These are phyloP conservation scores for Rhinoderma darwinii DNA, from an alignment of 2,113 vertebrate genomes.

Conservation along the genomic window DNA sequence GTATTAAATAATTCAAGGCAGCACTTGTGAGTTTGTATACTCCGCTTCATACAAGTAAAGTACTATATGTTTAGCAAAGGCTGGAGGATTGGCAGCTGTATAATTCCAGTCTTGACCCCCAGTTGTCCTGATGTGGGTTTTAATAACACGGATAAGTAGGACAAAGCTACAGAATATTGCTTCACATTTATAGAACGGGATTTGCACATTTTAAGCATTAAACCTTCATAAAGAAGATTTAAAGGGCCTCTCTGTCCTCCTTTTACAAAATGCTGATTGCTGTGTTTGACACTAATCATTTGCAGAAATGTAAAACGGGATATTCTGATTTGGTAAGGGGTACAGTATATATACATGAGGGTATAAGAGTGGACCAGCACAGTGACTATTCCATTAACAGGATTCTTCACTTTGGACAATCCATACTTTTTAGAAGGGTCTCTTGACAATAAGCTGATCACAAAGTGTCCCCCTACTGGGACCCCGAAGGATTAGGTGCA, in stretches of 20 bases:
- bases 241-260: not conserved
- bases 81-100: not conserved
- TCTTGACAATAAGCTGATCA: no score
- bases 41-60: not conserved
- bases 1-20: slow-evolving; percentile 39
- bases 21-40: slow-evolving; percentile 10
- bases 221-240: not conserved
- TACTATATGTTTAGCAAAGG: not conserved
- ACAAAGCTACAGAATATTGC: slow-evolving; percentile 2
- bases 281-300: not conserved
- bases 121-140: not conserved
- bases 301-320: not conserved
- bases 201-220: not conserved
- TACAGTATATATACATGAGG: no score
- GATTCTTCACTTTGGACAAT: no score
- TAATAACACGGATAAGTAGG: slow-evolving; percentile 19
- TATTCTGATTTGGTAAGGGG: not conserved
- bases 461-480: no score
- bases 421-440: no score
- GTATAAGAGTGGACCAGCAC: no score
- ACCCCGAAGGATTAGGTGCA: no score
- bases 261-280: not conserved
- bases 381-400: no score
- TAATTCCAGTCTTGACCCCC: not conserved
- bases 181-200: not conserved